phyloP scores from a whole-genome alignment of 2,113 vertebrate species.

The Xenopus laevis region DNA sequence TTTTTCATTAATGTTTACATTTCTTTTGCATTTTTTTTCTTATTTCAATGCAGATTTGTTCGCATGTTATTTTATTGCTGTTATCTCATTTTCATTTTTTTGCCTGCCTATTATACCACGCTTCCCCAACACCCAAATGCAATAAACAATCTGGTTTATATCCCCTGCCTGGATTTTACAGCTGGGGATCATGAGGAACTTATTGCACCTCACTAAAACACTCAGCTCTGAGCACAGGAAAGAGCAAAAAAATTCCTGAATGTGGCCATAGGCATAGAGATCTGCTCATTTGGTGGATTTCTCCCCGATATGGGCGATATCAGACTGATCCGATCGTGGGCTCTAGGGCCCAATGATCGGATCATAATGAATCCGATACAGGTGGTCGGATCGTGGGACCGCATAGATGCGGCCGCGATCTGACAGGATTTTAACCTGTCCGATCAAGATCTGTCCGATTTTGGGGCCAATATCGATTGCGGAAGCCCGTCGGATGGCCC shows the following conservation, averaged over 20 bases:
- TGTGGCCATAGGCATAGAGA: too few relatives aligned
- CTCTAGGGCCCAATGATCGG: too few relatives aligned
- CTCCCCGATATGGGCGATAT: too few relatives aligned
- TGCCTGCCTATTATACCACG: constrained; percentile 34
- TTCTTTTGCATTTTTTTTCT: constrained; percentile 55
- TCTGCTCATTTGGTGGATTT: too few relatives aligned
- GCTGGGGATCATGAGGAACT: neutral
- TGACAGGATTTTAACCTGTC: too few relatives aligned
- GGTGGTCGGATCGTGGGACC: too few relatives aligned
- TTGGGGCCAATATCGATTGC: too few relatives aligned
- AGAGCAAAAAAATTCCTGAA: neutral
- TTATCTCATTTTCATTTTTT: constrained; percentile 48
- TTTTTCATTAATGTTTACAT: constrained; percentile 71
- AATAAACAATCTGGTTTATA: neutral
- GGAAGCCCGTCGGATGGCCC: too few relatives aligned
- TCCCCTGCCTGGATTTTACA: neutral
- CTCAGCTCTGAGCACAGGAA: neutral
- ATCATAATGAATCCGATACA: too few relatives aligned
- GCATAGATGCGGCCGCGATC: too few relatives aligned
- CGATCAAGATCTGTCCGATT: too few relatives aligned
- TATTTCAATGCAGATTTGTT: constrained; percentile 33
- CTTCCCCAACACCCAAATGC: constrained; percentile 9
- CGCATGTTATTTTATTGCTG: constrained; percentile 48
- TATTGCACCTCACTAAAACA: neutral
- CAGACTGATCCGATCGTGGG: too few relatives aligned